Base-by-base conservation (phyloP, 2,113 vertebrate genomes). In the Calonectris borealis region DNA sequence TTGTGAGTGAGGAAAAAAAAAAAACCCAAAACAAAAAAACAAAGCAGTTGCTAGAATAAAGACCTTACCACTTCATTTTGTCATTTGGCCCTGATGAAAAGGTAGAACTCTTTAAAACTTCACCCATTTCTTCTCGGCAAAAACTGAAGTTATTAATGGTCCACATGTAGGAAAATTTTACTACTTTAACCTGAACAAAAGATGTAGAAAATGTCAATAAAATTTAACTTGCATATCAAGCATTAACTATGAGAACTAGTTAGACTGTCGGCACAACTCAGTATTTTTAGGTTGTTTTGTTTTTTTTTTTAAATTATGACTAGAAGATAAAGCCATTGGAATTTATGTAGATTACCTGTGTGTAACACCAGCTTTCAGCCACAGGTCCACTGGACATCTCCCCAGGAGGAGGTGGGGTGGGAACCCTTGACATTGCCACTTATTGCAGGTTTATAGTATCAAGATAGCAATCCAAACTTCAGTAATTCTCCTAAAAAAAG, bases 311-410 rank as follows among this genome's bases (percentile, higher is more conserved):
- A 32, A 44, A 71, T 34, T 48, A 44, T 19, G 20, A 93, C 21
- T 9, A 69, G 44, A 84, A 89, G 91, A 90, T 8, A 34, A 78
- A 95, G 20, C 11, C n/a, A 31, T 2, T 93, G 36, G 34, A 83
- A 73, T 84, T 73, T 27, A 49, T 16, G 22, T 13, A 72, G 76
- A 55, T 84, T 98, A 99, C 99, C 99, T 99, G 99, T 97, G 99
- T 99, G 94, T 99, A 99, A 99, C 99, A 99, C 99, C 99, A 99
- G 98, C 99, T 99, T 98, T 99, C 99, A 97, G 99, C 99, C 98
- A 99, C 98, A 98, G 99, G 99, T 95, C 99, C 99, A 98, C 99
- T 97, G 96, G 99, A 98, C 99, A 99, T 99, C 98, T 99, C 99
- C 98, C 98, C 99, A 94, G 98, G 98, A 96, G 99, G 99, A 98